These are phyloP conservation scores for Lepidurus arcticus DNA, from an alignment of 1,140 invertebrate genomes.

Conservation along the genomic window DNA sequence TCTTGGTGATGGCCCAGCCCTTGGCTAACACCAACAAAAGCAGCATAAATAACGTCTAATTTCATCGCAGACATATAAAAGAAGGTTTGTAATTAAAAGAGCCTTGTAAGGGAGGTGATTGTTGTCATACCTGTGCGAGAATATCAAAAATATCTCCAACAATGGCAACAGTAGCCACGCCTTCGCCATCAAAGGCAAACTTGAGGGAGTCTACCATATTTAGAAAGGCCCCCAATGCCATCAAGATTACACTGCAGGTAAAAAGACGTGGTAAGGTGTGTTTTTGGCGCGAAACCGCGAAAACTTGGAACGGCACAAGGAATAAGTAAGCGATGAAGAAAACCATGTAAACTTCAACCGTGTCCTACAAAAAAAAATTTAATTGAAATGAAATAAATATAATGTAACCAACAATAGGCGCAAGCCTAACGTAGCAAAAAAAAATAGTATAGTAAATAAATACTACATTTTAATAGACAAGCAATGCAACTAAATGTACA, in stretches of 20 bases:
- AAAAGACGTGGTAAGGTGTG: constrained; percentile 89
- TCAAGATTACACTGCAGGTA: constrained; percentile 74
- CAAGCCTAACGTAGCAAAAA: too few relatives aligned
- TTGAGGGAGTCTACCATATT: constrained; percentile 83
- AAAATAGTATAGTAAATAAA: too few relatives aligned
- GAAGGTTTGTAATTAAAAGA: constrained; percentile 31
- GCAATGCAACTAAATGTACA: not conserved
- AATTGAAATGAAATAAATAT: constrained; percentile 28
- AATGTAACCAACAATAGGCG: not conserved
- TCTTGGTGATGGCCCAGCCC: constrained; percentile 90
- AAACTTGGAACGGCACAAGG: constrained; percentile 79
- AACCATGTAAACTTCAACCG: constrained; percentile 82
- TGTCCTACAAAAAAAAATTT: constrained; percentile 56
- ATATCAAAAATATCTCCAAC: constrained; percentile 88
- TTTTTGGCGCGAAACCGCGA: constrained; percentile 76
- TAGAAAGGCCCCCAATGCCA: constrained; percentile 75
- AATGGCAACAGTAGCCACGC: constrained; percentile 69
- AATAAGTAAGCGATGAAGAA: constrained; percentile 84
- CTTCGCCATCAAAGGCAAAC: constrained; percentile 82
- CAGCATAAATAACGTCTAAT: constrained; percentile 80
- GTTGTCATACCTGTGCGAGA: constrained; percentile 65
- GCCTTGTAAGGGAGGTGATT: constrained; percentile 25
- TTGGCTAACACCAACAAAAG: constrained; percentile 87
- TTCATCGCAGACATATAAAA: constrained; percentile 44
- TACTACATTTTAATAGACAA: too few relatives aligned